phyloP scores from a whole-genome alignment of 2,888 invertebrate genomes.

The Sussaba pulchella region DNA sequence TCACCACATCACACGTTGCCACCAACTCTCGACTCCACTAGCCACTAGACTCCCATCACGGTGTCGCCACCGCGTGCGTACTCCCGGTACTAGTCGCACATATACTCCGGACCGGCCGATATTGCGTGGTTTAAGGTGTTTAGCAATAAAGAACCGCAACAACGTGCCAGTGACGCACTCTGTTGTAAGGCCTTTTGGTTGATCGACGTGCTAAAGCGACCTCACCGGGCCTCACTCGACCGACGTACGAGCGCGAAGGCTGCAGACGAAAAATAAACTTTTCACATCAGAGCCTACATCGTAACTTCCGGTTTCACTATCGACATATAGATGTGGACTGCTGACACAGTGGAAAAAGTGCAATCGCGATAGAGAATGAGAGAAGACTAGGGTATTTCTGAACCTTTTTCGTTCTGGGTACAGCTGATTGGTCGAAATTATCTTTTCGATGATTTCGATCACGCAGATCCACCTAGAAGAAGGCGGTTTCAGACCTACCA shows the following conservation, averaged over 20 bases:
- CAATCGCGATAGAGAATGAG: no score
- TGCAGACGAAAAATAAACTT: no score
- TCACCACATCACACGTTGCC: slow-evolving; percentile 78
- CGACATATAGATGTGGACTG: no score
- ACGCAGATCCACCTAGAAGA: no score
- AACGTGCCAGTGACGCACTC: slow-evolving; percentile 71
- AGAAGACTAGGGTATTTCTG: no score
- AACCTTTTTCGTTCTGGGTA: no score
- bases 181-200: slow-evolving; percentile 6
- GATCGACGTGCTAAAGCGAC: not conserved
- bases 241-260: not conserved
- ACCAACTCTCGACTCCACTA: slow-evolving; percentile 44
- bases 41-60: slow-evolving; percentile 58
- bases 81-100: not conserved
- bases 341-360: no score
- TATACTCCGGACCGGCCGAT: slow-evolving; percentile 68
- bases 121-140: slow-evolving; percentile 79
- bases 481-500: no score
- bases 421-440: no score
- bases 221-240: not conserved
- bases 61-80: slow-evolving; percentile 67
- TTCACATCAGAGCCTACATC: no score
- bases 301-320: no score
- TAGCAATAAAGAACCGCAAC: slow-evolving; percentile 76
- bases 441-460: no score